A percentile compares a stretch with the other conserved stretches of the same genome.
Evolutionary conservation across 2,888 invertebrate species (phyloP).

Genomic region (Hyalella azteca): DNA sequence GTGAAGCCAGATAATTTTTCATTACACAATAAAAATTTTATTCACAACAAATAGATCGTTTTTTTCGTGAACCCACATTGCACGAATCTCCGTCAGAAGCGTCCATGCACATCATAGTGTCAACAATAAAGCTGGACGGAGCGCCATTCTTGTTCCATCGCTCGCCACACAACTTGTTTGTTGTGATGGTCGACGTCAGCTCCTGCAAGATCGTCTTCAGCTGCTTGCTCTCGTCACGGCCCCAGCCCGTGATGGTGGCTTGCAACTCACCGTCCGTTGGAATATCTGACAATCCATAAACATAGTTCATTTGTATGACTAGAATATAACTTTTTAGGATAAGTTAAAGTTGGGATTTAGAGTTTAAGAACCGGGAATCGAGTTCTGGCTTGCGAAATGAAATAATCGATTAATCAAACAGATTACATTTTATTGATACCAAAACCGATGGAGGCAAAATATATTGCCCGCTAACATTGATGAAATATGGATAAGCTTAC

Average conservation of each 20-base stretch:
- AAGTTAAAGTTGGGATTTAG: background rate
- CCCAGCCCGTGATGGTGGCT: conserved; percentile 63
- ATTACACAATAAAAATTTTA: background rate
- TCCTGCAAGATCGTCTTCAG: conserved; percentile 63
- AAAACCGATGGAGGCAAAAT: too few species aligned
- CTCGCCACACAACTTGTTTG: conserved; percentile 62
- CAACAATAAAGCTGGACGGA: conserved; percentile 62
- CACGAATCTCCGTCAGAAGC: conserved; percentile 63
- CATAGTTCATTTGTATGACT: background rate
- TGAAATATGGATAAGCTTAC: too few species aligned
- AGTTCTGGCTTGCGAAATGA: too few species aligned
- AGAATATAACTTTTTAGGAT: background rate
- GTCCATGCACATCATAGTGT: conserved; percentile 63
- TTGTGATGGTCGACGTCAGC: conserved; percentile 62
- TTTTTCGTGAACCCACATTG: conserved; percentile 63
- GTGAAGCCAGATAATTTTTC: too few species aligned
- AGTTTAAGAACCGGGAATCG: too few species aligned
- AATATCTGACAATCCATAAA: conserved; percentile 39
- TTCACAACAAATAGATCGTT: background rate
- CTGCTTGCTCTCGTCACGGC: conserved; percentile 62
- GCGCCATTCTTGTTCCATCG: conserved; percentile 54
- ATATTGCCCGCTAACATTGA: too few species aligned
- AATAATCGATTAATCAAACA: too few species aligned
- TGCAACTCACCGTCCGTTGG: conserved; percentile 40
- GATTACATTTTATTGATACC: too few species aligned